Base-by-base conservation (phyloP, 1,140 invertebrate species). In the Ericerus pela region DNA sequence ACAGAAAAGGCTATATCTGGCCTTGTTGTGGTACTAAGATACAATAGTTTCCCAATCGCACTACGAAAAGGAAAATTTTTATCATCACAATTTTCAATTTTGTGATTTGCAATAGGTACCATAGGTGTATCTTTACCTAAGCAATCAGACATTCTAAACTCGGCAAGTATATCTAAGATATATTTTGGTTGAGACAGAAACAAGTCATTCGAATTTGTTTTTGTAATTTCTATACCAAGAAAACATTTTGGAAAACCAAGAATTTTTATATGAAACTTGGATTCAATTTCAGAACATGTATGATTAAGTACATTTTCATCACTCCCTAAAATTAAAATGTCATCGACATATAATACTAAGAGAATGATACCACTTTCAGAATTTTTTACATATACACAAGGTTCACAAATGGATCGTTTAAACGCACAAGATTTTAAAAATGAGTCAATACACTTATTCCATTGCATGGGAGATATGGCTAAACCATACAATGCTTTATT, bases 1-100 rank as follows among this genome's bases (percentile, higher is more conserved):
- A 71, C 65, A 14, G 66, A 61, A 57, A 61, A 70, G 1, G 62
- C 52, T 8, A 72, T 62, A 57, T 71, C 70, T 22, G 67, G 69
- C 24, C 69, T 51, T 1, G 69, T 65, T 10, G 55, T 56, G 22
- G 61, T 53, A 20, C 65, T 55, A 2, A 67, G 31, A 59, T 70
- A 69, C 22, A 70, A 26, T 14, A 71, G 54, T 20, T 36, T 53
- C 16, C 67, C 67, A 18, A 68, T 58, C 11, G 62, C 37, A 22
- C 67, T 54, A 28, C 60, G 60, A 51, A 62, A 69, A 24, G 57
- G 14, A 31, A 30, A 63, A 24, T 36, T 22, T 56, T 18, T 26
- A 61, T 57, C 6, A 47, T 28, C 18, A 52, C 52, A 58, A 47
- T 52, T 53, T 24, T 37, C 36, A 51, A 22, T 60, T n/a, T 59